phyloP scores from a whole-genome alignment of 2,113 vertebrate species.

The Cyprinodon variegatus region DNA sequence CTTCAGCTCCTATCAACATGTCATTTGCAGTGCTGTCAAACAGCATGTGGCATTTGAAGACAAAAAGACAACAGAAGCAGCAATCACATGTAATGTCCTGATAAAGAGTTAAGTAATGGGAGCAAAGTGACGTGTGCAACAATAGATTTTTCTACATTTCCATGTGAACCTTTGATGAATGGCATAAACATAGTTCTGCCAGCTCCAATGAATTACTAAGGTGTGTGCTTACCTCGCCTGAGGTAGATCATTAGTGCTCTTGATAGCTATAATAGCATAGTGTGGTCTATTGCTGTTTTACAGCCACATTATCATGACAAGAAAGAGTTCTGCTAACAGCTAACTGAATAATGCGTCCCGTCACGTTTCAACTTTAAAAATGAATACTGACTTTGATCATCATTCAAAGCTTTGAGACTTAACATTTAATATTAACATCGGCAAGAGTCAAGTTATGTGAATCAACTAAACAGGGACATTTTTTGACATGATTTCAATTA shows the following conservation, averaged over 20 bases:
- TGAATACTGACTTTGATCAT: constrained; percentile 62
- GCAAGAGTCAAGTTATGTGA: constrained; percentile 32
- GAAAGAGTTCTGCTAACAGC: constrained; percentile 47
- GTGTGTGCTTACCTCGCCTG: constrained; percentile 56
- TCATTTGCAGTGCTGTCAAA: constrained; percentile 55
- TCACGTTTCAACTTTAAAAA: constrained; percentile 64
- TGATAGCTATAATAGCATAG: constrained; percentile 70
- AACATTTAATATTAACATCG: constrained; percentile 57
- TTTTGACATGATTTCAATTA: not conserved
- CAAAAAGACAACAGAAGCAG: constrained; percentile 19
- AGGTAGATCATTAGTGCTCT: constrained; percentile 72
- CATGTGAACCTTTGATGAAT: constrained; percentile 59
- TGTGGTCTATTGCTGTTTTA: constrained; percentile 48
- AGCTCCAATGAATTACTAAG: constrained; percentile 62
- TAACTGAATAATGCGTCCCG: constrained; percentile 64
- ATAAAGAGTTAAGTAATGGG: constrained; percentile 16
- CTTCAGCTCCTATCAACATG: constrained; percentile 51
- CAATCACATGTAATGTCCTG: constrained; percentile 32
- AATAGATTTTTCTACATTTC: constrained; percentile 31
- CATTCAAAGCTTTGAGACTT: constrained; percentile 63
- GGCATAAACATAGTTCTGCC: constrained; percentile 68
- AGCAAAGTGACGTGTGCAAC: constrained; percentile 23
- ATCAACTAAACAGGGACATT: constrained; percentile 28
- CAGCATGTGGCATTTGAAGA: constrained; percentile 41
- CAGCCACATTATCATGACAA: constrained; percentile 47